These are phyloP conservation scores for Drosophila pseudoananassae DNA, from an alignment of 1,140 invertebrate genomes.

Conservation along the genomic window DNA sequence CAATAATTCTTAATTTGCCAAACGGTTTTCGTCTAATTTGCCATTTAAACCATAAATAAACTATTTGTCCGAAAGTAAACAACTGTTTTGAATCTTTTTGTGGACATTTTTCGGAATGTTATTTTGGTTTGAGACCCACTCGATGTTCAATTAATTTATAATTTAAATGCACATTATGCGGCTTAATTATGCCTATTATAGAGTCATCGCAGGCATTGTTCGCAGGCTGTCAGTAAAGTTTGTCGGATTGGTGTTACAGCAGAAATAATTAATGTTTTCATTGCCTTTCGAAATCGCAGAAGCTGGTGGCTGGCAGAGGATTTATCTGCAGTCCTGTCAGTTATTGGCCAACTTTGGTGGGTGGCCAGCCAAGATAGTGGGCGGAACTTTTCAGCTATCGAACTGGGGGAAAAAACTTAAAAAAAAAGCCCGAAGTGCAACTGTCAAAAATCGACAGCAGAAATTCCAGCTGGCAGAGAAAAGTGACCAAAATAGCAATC, in stretches of 20 bases:
- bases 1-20: background rate
- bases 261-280: slow-evolving; percentile 67
- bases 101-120: background rate
- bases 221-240: slow-evolving; percentile 33
- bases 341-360: slow-evolving; percentile 35
- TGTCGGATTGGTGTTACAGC: slow-evolving; percentile 38
- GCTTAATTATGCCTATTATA: slow-evolving; percentile 59
- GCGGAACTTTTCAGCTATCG: slow-evolving; percentile 52
- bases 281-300: slow-evolving; percentile 4
- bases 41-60: slow-evolving; percentile 10
- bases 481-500: slow-evolving; percentile 5
- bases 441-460: slow-evolving; percentile 43
- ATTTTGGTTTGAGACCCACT: slow-evolving; percentile 14
- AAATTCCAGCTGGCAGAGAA: slow-evolving; percentile 20
- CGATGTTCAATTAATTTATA: slow-evolving; percentile 45
- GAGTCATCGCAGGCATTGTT: slow-evolving; percentile 39
- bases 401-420: slow-evolving; percentile 32
- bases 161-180: slow-evolving; percentile 46
- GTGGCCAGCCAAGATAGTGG: background rate
- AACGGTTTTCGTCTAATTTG: background rate
- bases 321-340: slow-evolving; percentile 36
- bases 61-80: slow-evolving; percentile 7
- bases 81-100: slow-evolving; percentile 7
- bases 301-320: background rate
- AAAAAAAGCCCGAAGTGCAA: slow-evolving; percentile 43